Conservation (phyloP, 2,888 invertebrate species). For the Hirtodrosophila cameraria region DNA sequence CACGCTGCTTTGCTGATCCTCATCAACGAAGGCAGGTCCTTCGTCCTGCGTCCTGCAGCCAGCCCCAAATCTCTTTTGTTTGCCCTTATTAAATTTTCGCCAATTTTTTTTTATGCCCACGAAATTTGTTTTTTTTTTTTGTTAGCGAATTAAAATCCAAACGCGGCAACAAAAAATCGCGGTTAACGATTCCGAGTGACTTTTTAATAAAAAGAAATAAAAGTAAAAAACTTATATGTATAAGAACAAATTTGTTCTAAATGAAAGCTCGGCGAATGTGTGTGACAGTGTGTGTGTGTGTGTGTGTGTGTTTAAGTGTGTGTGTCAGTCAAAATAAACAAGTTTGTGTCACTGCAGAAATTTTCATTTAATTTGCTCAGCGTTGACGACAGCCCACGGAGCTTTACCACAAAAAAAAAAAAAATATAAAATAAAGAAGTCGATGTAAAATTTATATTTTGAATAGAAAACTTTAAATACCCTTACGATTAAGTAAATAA, state of each 20-base stretch:
- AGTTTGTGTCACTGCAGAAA: conserved; percentile 83
- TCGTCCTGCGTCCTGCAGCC: too few species aligned
- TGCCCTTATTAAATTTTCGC: conserved; percentile 77
- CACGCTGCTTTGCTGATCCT: conserved; percentile 32
- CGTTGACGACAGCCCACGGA: conserved; percentile 45
- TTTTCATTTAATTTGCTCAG: conserved; percentile 82
- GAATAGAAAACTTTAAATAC: too few species aligned
- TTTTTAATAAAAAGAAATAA: conserved; percentile 40
- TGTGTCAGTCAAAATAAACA: conserved; percentile 81
- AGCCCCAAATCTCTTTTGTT: conserved; percentile 45
- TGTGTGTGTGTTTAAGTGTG: conserved; percentile 33
- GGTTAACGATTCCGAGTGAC: conserved; percentile 70
- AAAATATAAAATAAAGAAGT: not conserved
- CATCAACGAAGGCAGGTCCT: conserved; percentile 40
- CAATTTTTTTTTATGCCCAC: conserved; percentile 62
- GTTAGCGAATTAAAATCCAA: conserved; percentile 70
- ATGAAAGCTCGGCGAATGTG: not conserved
- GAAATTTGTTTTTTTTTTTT: conserved; percentile 43
- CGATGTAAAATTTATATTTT: too few species aligned
- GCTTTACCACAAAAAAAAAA: conserved; percentile 15
- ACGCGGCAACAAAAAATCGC: conserved; percentile 55
- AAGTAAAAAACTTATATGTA: too few species aligned
- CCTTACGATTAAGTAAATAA: too few species aligned
- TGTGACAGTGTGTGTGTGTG: conserved; percentile 14
- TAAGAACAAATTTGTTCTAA: too few species aligned